Evolutionary conservation across 37 sponge, comb jelly and placozoan genomes (phyloP).

Genomic region (Diacarnus erythraeanus): DNA sequence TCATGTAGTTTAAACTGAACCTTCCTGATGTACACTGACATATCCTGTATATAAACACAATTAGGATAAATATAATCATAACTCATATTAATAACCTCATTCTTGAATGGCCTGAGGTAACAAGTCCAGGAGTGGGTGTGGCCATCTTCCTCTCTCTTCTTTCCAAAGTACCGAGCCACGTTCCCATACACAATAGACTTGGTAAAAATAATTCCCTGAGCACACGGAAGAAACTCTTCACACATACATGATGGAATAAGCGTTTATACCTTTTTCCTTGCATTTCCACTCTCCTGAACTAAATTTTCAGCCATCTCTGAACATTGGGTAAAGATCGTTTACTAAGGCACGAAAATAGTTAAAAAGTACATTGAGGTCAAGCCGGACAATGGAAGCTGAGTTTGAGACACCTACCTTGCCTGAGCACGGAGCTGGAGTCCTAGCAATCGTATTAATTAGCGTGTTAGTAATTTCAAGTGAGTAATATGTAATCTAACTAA

Average conservation of each 20-base stretch:
- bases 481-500: background rate
- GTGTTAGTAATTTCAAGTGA: background rate
- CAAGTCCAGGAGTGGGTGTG: slow-evolving; percentile 98
- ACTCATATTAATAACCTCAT: slow-evolving; percentile 51
- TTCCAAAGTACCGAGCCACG: slow-evolving; percentile 80
- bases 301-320: background rate
- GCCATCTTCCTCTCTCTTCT: slow-evolving; percentile 95
- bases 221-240: background rate
- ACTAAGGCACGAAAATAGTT: too few species aligned
- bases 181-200: slow-evolving; percentile 94
- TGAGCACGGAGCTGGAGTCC: slow-evolving; percentile 1
- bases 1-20: slow-evolving; percentile 97
- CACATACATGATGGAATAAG: background rate
- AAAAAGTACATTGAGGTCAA: too few species aligned
- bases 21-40: slow-evolving; percentile 80
- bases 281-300: slow-evolving; percentile 19
- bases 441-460: slow-evolving; percentile 5
- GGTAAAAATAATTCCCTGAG: slow-evolving; percentile 57
- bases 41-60: slow-evolving; percentile 43
- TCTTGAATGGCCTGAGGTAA: slow-evolving; percentile 88
- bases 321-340: too few species aligned
- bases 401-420: slow-evolving; percentile 4
- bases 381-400: too few species aligned
- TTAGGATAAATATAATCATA: background rate
- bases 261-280: slow-evolving; percentile 26